Base-by-base conservation (phyloP, 1,140 invertebrate species). In the Lepidurus arcticus region DNA sequence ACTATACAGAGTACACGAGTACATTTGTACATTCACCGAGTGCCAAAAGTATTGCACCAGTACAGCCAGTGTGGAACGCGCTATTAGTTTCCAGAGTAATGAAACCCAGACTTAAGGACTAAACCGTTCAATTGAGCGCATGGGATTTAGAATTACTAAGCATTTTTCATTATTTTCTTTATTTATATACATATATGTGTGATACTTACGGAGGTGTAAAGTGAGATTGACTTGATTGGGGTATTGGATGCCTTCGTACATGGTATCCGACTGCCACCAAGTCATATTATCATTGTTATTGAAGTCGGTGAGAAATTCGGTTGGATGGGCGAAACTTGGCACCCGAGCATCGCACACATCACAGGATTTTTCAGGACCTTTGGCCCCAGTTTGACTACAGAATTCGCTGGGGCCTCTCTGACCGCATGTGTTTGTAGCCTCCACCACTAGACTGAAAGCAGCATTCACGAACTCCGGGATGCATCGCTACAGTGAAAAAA, bases 191-290 rank as follows among this genome's bases (percentile, higher is more conserved):
- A 34, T 34, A 34, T 34, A 3, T 34, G n/a, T 7, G n/a, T 13
- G 21, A 9, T 13, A 87, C 89, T 89, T 87, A 96, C 95, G 90
- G 77, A 99, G 88, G 83, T 92, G 88, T 10, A 99, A 86, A 0
- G 96, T 98, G 24, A 99, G 86, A 85, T 98, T 98, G 45, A 99
- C 95, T 85, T 91, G 90, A 82, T 92, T 92, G 0, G 95, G 94
- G 84, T 92, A 93, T 84, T 97, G 93, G 21, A 98, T 92, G 16
- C 90, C 92, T 82, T 99, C 94, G 80, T 90, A 90, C 94, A 99
- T 98, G 0, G 98, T 98, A 82, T 98, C 94, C 3, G 95, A 98
- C 83, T 99, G 97, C 97, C 98, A 99, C 95, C 96, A 98, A 0
- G 98, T 98, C 80, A 91, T 91, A 83, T 96, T 94, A 73, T 94